Conservation (phyloP, 2,888 invertebrate species). For the Listrodromus nycthemerus region DNA sequence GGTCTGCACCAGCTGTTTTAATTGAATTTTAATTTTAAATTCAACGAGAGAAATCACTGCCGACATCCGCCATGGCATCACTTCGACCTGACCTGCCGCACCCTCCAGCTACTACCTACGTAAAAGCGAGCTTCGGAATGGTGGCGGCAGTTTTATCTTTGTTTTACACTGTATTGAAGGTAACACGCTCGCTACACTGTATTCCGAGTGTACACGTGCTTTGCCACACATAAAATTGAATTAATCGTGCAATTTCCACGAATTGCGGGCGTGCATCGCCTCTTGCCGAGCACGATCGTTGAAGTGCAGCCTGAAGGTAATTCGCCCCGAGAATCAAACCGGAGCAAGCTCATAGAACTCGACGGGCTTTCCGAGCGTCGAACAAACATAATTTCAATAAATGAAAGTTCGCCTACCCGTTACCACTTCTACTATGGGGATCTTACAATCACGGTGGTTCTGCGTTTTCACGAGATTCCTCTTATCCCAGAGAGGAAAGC, state of each 20-base stretch:
- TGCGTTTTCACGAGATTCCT: background rate
- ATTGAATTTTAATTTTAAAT: conserved; percentile 75
- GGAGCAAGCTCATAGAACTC: conserved; percentile 9
- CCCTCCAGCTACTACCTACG: background rate
- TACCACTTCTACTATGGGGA: background rate
- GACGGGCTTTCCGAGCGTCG: conserved; percentile 39
- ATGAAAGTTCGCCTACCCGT: conserved; percentile 54
- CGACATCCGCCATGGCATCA: conserved; percentile 5
- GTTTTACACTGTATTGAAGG: background rate
- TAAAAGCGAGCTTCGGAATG: conserved; percentile 12
- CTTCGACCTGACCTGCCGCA: conserved; percentile 10
- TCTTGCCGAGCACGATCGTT: conserved; percentile 8
- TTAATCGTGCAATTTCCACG: conserved; percentile 64
- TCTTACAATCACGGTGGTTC: background rate
- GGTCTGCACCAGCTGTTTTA: conserved; percentile 58
- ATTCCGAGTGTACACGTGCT: background rate
- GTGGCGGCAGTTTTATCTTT: conserved; percentile 15
- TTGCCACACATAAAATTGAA: conserved; percentile 51
- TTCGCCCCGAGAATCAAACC: conserved; percentile 59
- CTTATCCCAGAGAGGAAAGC: background rate
- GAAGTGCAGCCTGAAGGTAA: conserved; percentile 56
- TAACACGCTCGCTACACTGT: background rate
- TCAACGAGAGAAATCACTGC: conserved; percentile 30
- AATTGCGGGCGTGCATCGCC: conserved; percentile 55
- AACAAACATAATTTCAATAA: conserved; percentile 71